Percentiles rank a stretch among this genome's conserved stretches.
phyloP scores from a whole-genome alignment of 1,140 invertebrate genomes.

The Periplaneta americana region DNA sequence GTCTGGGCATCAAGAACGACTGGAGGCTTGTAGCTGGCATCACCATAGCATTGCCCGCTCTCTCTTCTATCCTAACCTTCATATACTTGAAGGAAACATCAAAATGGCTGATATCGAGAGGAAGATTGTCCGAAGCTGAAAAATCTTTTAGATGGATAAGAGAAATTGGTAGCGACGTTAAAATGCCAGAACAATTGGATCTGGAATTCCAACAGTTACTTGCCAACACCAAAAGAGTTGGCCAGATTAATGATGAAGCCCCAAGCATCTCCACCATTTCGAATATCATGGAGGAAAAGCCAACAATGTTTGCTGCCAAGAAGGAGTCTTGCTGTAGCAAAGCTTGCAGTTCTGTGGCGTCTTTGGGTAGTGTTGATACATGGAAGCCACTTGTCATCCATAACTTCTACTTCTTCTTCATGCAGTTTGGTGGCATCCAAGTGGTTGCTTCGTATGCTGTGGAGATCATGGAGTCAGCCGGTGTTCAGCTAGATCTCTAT shows the following conservation, averaged over 20 bases:
- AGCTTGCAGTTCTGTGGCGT: background rate
- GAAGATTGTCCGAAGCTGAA: background rate
- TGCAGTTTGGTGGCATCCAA: constrained; percentile 57
- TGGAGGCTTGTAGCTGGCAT: background rate
- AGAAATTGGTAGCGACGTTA: background rate
- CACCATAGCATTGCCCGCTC: background rate
- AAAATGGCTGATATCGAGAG: background rate
- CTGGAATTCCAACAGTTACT: background rate
- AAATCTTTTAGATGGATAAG: background rate
- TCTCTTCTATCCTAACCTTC: background rate
- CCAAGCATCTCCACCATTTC: background rate
- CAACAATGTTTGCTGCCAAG: background rate
- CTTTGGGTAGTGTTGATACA: constrained; percentile 36
- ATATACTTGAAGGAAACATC: background rate
- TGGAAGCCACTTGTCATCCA: constrained; percentile 60
- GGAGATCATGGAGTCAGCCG: constrained; percentile 46
- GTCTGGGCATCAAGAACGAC: background rate
- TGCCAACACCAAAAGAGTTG: background rate
- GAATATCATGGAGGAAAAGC: background rate
- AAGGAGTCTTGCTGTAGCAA: background rate
- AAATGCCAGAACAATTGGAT: background rate
- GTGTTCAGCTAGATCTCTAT: constrained; percentile 33
- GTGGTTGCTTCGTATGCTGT: constrained; percentile 41
- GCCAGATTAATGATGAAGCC: background rate
- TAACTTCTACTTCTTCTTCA: constrained; percentile 63